phyloP scores from a whole-genome alignment of 2,113 vertebrate species.

The Anhinga rufa region DNA sequence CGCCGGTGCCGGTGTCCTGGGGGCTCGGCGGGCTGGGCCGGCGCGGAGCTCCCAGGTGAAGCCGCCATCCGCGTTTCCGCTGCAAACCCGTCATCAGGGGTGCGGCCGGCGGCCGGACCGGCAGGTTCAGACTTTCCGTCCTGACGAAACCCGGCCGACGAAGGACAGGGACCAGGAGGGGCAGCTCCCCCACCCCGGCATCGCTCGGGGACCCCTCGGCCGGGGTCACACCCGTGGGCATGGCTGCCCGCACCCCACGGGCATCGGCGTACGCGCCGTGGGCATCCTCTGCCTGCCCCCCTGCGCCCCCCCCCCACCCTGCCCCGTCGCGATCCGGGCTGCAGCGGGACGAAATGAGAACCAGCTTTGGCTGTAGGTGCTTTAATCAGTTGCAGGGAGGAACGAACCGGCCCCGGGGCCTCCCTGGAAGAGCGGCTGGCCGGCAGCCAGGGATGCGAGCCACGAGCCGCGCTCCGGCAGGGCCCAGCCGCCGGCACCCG shows the following conservation, averaged over 20 bases:
- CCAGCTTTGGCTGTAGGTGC: neutral
- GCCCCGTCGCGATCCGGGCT: neutral
- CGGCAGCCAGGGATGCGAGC: neutral
- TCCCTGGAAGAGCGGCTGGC: neutral
- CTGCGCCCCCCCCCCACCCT: too few relatives aligned
- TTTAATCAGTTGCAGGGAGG: neutral
- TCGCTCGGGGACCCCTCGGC: neutral
- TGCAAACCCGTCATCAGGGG: conserved; percentile 25
- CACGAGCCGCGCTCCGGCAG: accelerated
- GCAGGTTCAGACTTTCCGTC: conserved; percentile 53
- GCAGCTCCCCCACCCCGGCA: neutral
- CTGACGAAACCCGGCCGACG: neutral
- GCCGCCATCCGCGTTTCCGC: neutral
- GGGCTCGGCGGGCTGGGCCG: neutral
- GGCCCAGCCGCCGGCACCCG: neutral
- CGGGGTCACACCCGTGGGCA: accelerated
- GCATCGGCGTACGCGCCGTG: neutral
- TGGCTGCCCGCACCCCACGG: neutral
- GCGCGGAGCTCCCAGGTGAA: neutral
- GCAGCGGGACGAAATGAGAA: accelerated
- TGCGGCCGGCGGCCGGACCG: neutral
- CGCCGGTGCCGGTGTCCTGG: neutral
- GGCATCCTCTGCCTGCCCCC: neutral
- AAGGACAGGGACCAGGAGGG: neutral
- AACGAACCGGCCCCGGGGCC: neutral